Evolutionary conservation across 2,113 vertebrate genomes (phyloP).

Genomic region (Craseonycteris thonglongyai): DNA sequence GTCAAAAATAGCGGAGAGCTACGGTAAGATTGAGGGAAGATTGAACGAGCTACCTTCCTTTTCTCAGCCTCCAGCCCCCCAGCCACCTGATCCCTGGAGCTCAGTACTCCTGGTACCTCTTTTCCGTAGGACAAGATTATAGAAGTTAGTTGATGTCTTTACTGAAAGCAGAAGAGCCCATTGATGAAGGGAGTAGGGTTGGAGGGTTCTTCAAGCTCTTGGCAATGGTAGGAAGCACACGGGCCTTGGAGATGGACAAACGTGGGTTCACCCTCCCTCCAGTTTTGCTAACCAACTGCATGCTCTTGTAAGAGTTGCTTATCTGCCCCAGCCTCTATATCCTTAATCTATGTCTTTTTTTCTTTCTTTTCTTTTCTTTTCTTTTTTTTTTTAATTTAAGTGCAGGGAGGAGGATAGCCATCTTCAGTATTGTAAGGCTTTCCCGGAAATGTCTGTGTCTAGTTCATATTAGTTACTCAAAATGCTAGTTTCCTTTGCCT

Average conservation of each 20-base stretch:
- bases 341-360: background rate
- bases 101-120: background rate
- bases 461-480: constrained; percentile 3
- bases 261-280: background rate
- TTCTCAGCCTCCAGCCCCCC: background rate
- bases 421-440: background rate
- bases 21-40: constrained; percentile 78
- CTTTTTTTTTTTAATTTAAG: background rate
- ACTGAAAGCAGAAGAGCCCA: background rate
- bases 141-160: background rate
- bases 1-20: constrained; percentile 89
- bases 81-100: background rate
- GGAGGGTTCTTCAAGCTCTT: background rate
- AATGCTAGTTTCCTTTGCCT: constrained; percentile 39
- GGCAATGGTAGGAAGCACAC: background rate
- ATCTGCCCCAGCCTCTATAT: background rate
- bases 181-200: background rate
- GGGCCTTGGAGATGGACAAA: background rate
- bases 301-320: background rate
- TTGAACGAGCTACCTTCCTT: background rate
- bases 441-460: background rate
- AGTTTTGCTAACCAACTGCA: background rate
- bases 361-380: background rate
- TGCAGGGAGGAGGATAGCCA: background rate
- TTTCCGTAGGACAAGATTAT: background rate